These are phyloP conservation scores for Anastrepha obliqua DNA, from an alignment of 1,140 invertebrate genomes.

Conservation along the genomic window DNA sequence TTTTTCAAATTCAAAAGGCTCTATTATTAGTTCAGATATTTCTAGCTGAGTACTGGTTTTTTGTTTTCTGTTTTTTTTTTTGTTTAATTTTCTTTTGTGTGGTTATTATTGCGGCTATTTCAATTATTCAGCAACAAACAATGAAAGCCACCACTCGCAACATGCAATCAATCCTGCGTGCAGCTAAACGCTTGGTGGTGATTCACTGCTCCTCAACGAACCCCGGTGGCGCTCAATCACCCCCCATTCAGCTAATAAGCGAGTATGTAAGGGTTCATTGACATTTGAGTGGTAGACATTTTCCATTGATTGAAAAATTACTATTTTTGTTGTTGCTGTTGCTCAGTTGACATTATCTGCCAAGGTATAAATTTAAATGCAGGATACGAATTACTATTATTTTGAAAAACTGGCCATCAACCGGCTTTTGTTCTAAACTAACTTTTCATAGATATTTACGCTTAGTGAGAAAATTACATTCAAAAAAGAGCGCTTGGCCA, in stretches of 20 bases:
- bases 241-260: not conserved
- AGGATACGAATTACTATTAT: not conserved
- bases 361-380: not conserved
- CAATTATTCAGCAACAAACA: conserved; percentile 14
- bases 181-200: not conserved
- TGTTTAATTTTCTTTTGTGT: not conserved
- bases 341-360: not conserved
- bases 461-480: too few species aligned
- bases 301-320: conserved; percentile 31
- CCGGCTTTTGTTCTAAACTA: not conserved
- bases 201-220: not conserved
- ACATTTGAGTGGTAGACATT: conserved; percentile 26
- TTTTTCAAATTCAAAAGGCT: not conserved
- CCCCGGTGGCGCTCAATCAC: not conserved
- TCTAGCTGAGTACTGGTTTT: not conserved
- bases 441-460: not conserved
- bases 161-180: conserved; percentile 27
- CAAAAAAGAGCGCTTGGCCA: too few species aligned
- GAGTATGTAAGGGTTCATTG: not conserved
- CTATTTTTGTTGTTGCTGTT: not conserved
- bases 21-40: not conserved
- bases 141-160: not conserved
- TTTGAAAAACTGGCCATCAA: not conserved
- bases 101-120: conserved; percentile 39
- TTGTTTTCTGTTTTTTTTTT: not conserved